Base-by-base conservation (phyloP, 2,797 vertebrate genomes). In the Natrix natrix region DNA sequence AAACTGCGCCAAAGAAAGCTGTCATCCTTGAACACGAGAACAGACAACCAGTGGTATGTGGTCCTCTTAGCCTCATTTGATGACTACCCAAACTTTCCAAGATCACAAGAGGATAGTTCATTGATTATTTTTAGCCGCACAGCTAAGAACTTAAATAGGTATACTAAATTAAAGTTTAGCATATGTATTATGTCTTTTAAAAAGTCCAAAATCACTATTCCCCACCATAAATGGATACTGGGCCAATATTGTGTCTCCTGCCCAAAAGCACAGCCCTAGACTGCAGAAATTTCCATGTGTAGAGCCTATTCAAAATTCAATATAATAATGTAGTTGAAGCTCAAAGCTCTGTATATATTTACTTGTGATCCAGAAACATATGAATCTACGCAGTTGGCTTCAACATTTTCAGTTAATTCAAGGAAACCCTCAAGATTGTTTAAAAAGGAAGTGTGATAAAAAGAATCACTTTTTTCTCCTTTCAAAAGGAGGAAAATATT, bases 311-410 rank as follows among this genome's bases (percentile, higher is more conserved):
- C 43, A 48, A 14, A 90, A 66, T 54, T 37, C 32, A 43, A 22
- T 5, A 4, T 74, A 14, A 22, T 56, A 69, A 48, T 83, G 22
- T 48, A 83, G 10, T 83, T 83, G 37, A 83, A 48, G 37, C 11
- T 20, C 74, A 59, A 83, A 63, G 28, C 24, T 83, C 32, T 56
- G 26, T 16, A 91, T 63, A 32, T 78, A 66, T 56, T 59, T 92
- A n/a, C 16, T 56, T 74, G 60, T 56, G 56, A 90, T 48, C 48
- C 56, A 48, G 69, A 37, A 83, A 37, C 55, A 91, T 94, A 56
- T 88, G 89, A 91, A 95, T 89, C 87, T 88, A 86, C 93, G 20
- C 59, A 69, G 90, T 93, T 59, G 55, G n/a, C 59, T 54, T 93
- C 37, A 43, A 91, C 12, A 61, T 74, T 48, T 86, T 92, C 90